Evolutionary conservation across 2,797 vertebrate genomes (phyloP), one percentile per base, ranked within the genome.

Genomic region (Cottoperca gobio): DNA sequence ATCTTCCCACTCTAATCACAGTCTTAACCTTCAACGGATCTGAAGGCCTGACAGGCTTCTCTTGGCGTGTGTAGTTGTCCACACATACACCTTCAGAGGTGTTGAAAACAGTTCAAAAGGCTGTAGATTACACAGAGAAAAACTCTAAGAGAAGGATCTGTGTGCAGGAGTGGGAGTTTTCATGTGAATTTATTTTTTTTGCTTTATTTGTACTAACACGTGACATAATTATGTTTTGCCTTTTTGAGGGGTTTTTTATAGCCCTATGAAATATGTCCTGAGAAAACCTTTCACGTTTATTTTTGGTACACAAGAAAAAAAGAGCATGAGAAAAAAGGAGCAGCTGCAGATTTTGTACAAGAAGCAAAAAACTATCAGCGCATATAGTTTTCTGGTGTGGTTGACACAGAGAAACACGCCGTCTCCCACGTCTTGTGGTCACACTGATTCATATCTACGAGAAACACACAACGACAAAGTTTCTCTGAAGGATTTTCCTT

Each of bases 11-110:
- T 85, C 79, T 89, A 88, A 93, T 93, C 88, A 81, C 74, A 52
- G 26, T 69, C 79, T 88, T 93, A 92, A 93, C 92, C 91, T 93
- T 93, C 89, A 88, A 71, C 77, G 50, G 53, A 64, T 88, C 64
- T 79, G 77, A 61, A 6, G 73, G 81, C 24, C 79, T 81, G 87
- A 88, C 88, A 80, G 59, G 55, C 68, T 70, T 17, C 59, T 65
- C 62, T 7, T 9, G 43, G 17, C 52, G 43, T 50, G 28, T 8
- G 3, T 70, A 60, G 58, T 39, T 59, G 7, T 72, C 37, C 57
- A 57, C 26, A 33, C 8, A 46, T 21, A 23, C n/a, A 50, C 13
- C 31, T 43, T 17, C 3, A 39, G 52, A 52, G 6, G 11, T 39
- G 42, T 35, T 78, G 4, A 45, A 43, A 62, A 49, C 7, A 9